These are phyloP conservation scores for Myotis planiceps DNA, from an alignment of 2,797 vertebrate species.

Conservation along the genomic window DNA sequence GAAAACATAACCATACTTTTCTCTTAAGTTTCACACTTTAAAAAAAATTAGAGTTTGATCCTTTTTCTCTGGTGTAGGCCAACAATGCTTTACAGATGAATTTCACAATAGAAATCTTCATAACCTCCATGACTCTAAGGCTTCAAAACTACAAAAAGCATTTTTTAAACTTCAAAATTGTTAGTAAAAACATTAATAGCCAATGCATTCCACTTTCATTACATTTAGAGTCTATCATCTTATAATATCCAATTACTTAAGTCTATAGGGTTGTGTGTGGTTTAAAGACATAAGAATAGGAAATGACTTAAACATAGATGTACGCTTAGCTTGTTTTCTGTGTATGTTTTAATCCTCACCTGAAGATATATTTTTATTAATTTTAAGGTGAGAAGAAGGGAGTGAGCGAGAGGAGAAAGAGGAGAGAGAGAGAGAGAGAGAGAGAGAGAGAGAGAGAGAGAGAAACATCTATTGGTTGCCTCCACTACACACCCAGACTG, in stretches of 20 bases:
- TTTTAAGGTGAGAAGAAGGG: background rate
- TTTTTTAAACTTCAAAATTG: background rate
- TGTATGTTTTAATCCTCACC: background rate
- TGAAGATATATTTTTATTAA: background rate
- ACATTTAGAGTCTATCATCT: background rate
- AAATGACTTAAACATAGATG: background rate
- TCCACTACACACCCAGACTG: background rate
- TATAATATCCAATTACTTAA: background rate
- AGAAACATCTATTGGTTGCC: background rate
- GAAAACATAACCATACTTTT: background rate
- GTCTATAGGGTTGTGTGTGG: background rate
- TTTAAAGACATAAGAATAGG: background rate
- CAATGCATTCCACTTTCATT: background rate
- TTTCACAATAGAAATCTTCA: background rate
- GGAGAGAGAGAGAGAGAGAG: background rate
- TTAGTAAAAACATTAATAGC: background rate
- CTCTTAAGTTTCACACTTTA: background rate
- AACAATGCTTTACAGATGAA: background rate
- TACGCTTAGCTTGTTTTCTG: background rate
- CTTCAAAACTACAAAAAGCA: background rate
- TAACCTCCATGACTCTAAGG: background rate
- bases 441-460: no score
- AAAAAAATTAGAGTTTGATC: background rate
- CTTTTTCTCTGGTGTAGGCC: background rate
- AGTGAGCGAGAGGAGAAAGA: background rate